A percentile compares a stretch with the other conserved stretches of the same genome.
phyloP scores from a whole-genome alignment of 1,140 invertebrate genomes.

The Acromyrmex charruanus region DNA sequence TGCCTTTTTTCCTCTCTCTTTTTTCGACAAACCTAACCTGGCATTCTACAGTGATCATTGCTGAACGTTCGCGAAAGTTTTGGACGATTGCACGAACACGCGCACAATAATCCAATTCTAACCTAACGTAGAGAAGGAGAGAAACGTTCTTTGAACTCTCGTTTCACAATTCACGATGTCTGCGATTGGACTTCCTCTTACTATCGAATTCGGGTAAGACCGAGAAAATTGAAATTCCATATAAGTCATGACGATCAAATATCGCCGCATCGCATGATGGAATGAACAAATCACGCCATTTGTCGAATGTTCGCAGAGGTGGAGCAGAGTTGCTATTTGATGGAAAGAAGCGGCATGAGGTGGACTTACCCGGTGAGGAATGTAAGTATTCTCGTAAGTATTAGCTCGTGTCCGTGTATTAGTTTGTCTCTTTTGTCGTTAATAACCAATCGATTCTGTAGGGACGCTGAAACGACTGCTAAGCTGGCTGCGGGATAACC shows the following conservation, averaged over 20 bases:
- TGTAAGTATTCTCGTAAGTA: conserved; percentile 82
- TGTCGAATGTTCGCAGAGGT: conserved; percentile 88
- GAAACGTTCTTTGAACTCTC: neutral
- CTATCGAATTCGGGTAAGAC: conserved; percentile 81
- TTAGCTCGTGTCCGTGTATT: neutral
- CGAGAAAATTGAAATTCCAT: neutral
- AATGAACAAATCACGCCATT: no score
- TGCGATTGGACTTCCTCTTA: conserved; percentile 67
- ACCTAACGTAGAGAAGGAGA: neutral
- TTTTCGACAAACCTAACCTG: neutral
- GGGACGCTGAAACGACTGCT: conserved; percentile 93
- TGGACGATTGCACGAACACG: neutral
- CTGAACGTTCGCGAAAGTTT: neutral
- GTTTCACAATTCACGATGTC: neutral
- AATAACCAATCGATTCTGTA: conserved; percentile 79
- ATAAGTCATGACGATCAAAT: no score
- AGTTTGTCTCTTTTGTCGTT: neutral
- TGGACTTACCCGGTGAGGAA: conserved; percentile 88
- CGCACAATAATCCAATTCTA: conserved; percentile 15
- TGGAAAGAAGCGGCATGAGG: conserved; percentile 91
- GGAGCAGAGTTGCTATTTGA: conserved; percentile 95
- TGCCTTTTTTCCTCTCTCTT: no score
- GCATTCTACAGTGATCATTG: neutral
- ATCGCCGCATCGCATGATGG: no score
- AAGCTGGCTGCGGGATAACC: conserved; percentile 94